A percentile compares a stretch with the other conserved stretches of the same genome.
These are phyloP conservation scores for Lepidurus couesii DNA, from an alignment of 1,140 invertebrate species.

Conservation along the genomic window DNA sequence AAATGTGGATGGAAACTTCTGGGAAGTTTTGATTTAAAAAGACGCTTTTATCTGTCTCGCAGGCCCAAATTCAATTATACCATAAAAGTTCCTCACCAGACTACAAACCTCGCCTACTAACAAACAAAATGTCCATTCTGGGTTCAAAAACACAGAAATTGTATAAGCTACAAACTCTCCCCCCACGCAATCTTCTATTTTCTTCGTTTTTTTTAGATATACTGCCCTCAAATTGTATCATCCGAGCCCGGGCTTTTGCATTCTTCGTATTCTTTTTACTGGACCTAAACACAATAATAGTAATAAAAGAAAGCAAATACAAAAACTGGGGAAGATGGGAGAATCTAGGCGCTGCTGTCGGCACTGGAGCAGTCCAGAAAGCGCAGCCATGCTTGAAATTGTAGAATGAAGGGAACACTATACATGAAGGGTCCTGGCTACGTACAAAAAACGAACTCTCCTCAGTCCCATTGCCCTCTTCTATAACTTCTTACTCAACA, in stretches of 20 bases:
- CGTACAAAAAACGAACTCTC: neutral
- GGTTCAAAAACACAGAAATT: neutral
- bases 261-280: too few relatives aligned
- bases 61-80: neutral
- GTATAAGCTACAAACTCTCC: neutral
- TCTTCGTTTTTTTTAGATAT: neutral
- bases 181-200: neutral
- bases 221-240: neutral
- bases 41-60: neutral
- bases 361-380: neutral
- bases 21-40: conserved; percentile 6
- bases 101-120: neutral
- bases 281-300: neutral
- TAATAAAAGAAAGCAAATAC: neutral
- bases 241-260: neutral
- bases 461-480: neutral
- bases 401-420: neutral
- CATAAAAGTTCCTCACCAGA: neutral
- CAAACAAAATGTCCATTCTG: neutral
- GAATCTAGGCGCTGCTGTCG: neutral
- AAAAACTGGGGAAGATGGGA: neutral
- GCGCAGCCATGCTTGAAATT: conserved; percentile 13
- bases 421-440: neutral
- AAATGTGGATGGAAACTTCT: too few relatives aligned
- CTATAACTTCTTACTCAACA: neutral